Evolutionary conservation across 2,113 vertebrate species (phyloP).

Genomic region (Odocoileus virginianus): DNA sequence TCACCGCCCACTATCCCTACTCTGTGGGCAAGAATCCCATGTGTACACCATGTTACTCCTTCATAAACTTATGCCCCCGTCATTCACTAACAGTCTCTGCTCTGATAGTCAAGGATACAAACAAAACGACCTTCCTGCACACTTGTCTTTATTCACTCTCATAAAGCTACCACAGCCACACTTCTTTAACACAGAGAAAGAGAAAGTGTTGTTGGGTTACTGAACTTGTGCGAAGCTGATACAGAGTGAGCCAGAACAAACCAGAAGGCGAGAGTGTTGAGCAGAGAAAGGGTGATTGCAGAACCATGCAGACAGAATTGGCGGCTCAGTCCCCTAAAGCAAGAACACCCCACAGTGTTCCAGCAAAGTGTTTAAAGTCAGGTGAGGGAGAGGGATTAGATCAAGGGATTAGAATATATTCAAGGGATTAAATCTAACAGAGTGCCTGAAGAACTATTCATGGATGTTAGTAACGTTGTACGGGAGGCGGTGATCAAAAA

Average conservation of each 20-base stretch:
- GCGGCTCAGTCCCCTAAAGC: not conserved
- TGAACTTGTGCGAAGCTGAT: not conserved
- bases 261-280: not conserved
- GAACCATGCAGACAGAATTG: fast-evolving
- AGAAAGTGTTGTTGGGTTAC: not conserved
- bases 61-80: fast-evolving
- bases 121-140: not conserved
- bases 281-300: not conserved
- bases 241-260: not conserved
- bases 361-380: not conserved
- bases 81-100: not conserved
- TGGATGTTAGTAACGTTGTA: not conserved
- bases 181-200: not conserved
- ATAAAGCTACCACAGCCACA: not conserved
- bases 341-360: not conserved
- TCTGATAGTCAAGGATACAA: not conserved
- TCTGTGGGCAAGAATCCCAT: not conserved
- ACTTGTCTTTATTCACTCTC: not conserved
- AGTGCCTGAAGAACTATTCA: not conserved
- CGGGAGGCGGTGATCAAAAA: fast-evolving
- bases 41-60: fast-evolving
- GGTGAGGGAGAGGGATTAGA: not conserved
- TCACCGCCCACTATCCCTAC: not conserved
- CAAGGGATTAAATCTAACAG: not conserved
- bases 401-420: not conserved